phyloP scores from a whole-genome alignment of 2,113 vertebrate species.

The Dendropsophus ebraccatus region DNA sequence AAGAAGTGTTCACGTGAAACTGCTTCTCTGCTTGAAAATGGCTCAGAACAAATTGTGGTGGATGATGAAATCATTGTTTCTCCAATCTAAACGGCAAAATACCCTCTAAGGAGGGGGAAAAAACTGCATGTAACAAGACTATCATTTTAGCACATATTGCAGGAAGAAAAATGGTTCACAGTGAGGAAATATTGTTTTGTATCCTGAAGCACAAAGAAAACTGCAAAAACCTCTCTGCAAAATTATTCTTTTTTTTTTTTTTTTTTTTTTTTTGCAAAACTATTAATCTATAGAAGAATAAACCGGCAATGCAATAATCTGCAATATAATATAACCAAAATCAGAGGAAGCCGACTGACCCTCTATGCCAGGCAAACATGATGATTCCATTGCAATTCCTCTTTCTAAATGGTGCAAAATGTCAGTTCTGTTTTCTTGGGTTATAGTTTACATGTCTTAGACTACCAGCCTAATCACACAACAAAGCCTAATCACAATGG shows the following conservation, averaged over 20 bases:
- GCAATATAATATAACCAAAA: too few relatives aligned
- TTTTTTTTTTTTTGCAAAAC: too few relatives aligned
- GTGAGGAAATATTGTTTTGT: conserved; percentile 28
- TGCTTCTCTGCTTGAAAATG: conserved; percentile 40
- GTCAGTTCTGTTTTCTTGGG: too few relatives aligned
- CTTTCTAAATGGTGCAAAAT: too few relatives aligned
- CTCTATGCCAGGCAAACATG: too few relatives aligned
- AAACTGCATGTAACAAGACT: conserved; percentile 40
- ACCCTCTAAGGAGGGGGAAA: background rate
- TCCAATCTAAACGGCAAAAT: conserved; percentile 42
- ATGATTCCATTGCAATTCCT: too few relatives aligned
- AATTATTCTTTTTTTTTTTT: background rate
- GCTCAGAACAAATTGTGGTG: conserved; percentile 39
- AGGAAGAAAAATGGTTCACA: background rate
- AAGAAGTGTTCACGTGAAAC: conserved; percentile 32
- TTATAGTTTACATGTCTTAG: too few relatives aligned
- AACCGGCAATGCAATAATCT: too few relatives aligned
- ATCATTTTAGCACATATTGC: conserved; percentile 32
- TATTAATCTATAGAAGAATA: too few relatives aligned
- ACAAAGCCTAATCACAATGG: too few relatives aligned
- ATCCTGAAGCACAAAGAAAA: background rate
- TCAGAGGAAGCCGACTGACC: too few relatives aligned
- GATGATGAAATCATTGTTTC: conserved; percentile 51
- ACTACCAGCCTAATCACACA: too few relatives aligned
- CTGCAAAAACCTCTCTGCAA: background rate